Conservation (phyloP, 1,140 invertebrate species). For the Apis dorsata region DNA sequence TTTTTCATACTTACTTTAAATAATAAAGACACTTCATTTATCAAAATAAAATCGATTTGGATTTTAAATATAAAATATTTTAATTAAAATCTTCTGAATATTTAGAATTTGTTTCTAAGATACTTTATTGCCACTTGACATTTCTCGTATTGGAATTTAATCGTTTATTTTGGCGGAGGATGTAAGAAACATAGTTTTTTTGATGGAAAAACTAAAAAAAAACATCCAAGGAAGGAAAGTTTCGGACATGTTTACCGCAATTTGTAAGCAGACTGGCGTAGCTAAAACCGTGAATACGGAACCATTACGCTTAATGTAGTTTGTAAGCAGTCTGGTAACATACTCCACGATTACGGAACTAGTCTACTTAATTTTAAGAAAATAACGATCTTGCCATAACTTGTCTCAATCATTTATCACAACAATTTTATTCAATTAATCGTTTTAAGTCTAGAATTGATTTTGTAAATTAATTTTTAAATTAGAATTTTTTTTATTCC, state of each 20-base stretch:
- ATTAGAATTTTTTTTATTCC: too few relatives aligned
- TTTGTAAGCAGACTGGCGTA: background rate
- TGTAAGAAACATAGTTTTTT: background rate
- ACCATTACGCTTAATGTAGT: constrained; percentile 8
- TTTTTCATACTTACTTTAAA: too few relatives aligned
- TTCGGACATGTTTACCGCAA: background rate
- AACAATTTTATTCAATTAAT: background rate
- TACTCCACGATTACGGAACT: constrained; percentile 1
- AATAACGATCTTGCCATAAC: background rate
- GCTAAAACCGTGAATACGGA: constrained; percentile 1
- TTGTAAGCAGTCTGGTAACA: background rate
- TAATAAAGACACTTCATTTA: too few relatives aligned
- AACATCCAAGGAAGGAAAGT: background rate
- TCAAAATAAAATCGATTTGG: too few relatives aligned
- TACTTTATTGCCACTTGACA: too few relatives aligned
- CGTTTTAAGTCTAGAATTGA: background rate
- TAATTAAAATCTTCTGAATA: too few relatives aligned
- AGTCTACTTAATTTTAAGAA: constrained; percentile 5
- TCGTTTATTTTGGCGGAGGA: background rate
- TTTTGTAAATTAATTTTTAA: background rate
- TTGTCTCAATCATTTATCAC: background rate
- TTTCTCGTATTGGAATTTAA: background rate
- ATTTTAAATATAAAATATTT: too few relatives aligned
- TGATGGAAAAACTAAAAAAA: background rate
- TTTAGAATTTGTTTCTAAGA: too few relatives aligned